phyloP scores from a whole-genome alignment of 2,888 invertebrate species.

The Tipula vernalis region DNA sequence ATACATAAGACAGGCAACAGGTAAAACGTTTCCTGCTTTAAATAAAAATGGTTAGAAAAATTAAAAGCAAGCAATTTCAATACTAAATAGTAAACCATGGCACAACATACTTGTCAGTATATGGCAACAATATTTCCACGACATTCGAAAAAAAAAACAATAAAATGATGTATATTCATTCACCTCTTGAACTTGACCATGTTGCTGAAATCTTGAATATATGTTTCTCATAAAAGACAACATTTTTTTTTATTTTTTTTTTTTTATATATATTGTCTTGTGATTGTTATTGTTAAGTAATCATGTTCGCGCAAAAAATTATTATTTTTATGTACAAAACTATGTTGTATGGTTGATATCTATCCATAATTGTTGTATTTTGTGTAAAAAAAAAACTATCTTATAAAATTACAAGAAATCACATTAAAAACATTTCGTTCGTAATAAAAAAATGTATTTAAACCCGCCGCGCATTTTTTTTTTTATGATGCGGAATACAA shows the following conservation, averaged over 20 bases:
- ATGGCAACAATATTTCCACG: not conserved
- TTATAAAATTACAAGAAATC: not conserved
- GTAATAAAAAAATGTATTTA: not conserved
- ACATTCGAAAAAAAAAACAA: not conserved
- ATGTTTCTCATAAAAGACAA: not conserved
- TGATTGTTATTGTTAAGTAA: not conserved
- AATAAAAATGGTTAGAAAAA: no score
- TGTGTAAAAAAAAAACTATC: not conserved
- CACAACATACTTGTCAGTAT: not conserved
- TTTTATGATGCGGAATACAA: not conserved
- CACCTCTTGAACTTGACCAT: slow-evolving; percentile 4
- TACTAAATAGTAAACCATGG: not conserved
- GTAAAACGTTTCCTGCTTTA: not conserved
- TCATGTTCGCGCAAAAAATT: not conserved
- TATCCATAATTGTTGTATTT: not conserved
- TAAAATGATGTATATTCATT: not conserved
- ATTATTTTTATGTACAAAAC: not conserved
- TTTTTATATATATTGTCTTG: not conserved
- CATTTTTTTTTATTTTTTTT: not conserved
- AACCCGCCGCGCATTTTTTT: not conserved
- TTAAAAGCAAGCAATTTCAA: not conserved
- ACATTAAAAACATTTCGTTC: not conserved
- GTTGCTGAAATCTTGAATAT: not conserved
- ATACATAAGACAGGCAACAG: not conserved
- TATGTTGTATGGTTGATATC: not conserved